Base-by-base conservation (phyloP, 1,140 invertebrate genomes). In the Zaprionus kolodkinae region DNA sequence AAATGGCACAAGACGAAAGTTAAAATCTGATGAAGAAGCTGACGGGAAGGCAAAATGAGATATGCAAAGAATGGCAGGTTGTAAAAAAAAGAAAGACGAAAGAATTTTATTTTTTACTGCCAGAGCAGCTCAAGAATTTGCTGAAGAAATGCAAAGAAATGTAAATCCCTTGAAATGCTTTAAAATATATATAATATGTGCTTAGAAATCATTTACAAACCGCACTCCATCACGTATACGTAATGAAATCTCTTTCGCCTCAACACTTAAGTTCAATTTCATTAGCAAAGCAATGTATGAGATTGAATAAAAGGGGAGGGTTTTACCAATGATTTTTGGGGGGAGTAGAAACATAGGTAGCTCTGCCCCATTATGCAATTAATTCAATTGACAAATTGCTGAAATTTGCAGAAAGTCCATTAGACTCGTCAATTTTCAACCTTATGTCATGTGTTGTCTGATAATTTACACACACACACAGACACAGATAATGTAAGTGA, bases 381-480 rank as follows among this genome's bases (percentile, higher is more conserved):
- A 50, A 50, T 50, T 11, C 10, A 50, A 25, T 50, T 50, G 17
- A 11, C 17, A 25, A 50, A 50, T 50, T 50, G 43, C 43, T 48
- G 2, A 7, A 21, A 21, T 21, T 21, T 21, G 21, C 21, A 21
- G 21, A 21, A 21, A 17, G 43, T 48, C 15, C 43, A 48, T 48
- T 48, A 50, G 45, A 17, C 21, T n/a, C 3, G 1, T 6, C 13
- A 13, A 15, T 21, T 48, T 21, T 1, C 2, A 9, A 12, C 2
- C 2, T 45, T 15, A 7, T 7, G 6, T 15, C 7, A 15, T 9
- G 40, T n/a, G 2, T 45, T 45, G 40, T 3, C n/a, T 5, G 15
- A 13, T 12, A 27, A 48, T 55, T 56, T 33, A 30, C 43, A 54
- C 62, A 52, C 61, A 71, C 56, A 60, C 56, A 70, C 70, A 38